A percentile compares a stretch with the other conserved stretches of the same genome.
These are phyloP conservation scores for Triplophysa bombifrons DNA, from an alignment of 2,797 vertebrate species.

Conservation along the genomic window DNA sequence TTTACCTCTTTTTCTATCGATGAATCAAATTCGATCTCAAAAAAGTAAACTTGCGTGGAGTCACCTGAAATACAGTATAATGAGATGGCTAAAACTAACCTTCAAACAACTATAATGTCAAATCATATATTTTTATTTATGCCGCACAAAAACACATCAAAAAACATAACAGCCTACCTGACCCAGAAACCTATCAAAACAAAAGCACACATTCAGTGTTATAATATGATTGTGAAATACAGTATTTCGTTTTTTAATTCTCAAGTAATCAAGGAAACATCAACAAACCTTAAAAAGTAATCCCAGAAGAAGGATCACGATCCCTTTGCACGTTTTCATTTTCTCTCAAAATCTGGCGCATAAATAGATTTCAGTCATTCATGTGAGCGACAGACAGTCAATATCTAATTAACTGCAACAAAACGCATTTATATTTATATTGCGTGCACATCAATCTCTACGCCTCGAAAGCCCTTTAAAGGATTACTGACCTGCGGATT, in stretches of 20 bases:
- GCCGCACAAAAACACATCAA: too few relatives aligned
- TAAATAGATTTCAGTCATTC: neutral
- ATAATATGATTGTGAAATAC: neutral
- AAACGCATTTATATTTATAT: neutral
- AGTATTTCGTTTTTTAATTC: neutral
- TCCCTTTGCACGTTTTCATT: slow-evolving; percentile 60
- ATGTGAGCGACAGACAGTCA: neutral
- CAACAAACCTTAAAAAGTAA: slow-evolving; percentile 48
- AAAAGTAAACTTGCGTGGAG: slow-evolving; percentile 62
- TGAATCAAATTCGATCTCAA: slow-evolving; percentile 59
- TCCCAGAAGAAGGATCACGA: slow-evolving; percentile 56
- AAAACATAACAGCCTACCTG: slow-evolving; percentile 1
- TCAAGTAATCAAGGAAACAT: neutral
- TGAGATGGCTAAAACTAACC: neutral
- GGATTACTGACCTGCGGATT: too few relatives aligned
- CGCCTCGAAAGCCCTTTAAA: neutral
- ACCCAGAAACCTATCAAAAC: slow-evolving; percentile 15
- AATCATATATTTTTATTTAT: neutral
- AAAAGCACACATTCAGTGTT: neutral
- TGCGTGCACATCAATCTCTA: neutral
- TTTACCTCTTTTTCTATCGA: fast-evolving
- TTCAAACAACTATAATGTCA: neutral
- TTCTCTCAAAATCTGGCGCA: slow-evolving; percentile 39
- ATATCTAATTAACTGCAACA: neutral
- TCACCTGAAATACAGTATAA: slow-evolving; percentile 30